Percentiles rank a stretch among this genome's conserved stretches.
phyloP scores from a whole-genome alignment of 2,888 invertebrate species.

The Ditula angustiorana region DNA sequence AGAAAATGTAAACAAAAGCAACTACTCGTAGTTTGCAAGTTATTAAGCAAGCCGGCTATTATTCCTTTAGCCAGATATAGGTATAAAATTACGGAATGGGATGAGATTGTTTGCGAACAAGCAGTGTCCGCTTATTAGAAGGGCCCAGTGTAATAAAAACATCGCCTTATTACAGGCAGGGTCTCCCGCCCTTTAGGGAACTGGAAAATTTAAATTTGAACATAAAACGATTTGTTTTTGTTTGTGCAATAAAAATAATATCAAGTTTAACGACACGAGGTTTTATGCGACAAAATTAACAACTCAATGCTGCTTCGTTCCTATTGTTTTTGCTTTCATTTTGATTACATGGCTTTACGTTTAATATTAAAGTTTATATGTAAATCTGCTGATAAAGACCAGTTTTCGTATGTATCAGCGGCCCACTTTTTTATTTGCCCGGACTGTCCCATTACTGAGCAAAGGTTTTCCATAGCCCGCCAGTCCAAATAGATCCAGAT shows the following conservation, averaged over 20 bases:
- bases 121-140: constrained; percentile 81
- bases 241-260: constrained; percentile 73
- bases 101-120: constrained; percentile 79
- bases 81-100: constrained; percentile 74
- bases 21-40: constrained; percentile 54
- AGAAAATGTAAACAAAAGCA: constrained; percentile 30
- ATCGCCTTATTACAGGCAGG: constrained; percentile 73
- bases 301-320: constrained; percentile 15
- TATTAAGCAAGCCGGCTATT: constrained; percentile 59
- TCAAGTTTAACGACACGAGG: constrained; percentile 64
- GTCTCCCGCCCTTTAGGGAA: constrained; percentile 59
- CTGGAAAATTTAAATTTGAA: constrained; percentile 75
- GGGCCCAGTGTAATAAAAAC: constrained; percentile 79
- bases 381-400: too few species aligned
- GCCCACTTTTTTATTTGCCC: too few species aligned
- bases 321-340: background rate
- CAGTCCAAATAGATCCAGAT: too few species aligned
- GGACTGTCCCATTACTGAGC: too few species aligned
- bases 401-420: too few species aligned
- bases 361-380: background rate
- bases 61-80: constrained; percentile 65
- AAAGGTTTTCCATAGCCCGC: too few species aligned
- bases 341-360: background rate
- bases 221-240: constrained; percentile 78
- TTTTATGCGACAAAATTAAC: constrained; percentile 51